Conservation (phyloP, 2,888 invertebrate genomes). For the Amphipyra berbera region DNA sequence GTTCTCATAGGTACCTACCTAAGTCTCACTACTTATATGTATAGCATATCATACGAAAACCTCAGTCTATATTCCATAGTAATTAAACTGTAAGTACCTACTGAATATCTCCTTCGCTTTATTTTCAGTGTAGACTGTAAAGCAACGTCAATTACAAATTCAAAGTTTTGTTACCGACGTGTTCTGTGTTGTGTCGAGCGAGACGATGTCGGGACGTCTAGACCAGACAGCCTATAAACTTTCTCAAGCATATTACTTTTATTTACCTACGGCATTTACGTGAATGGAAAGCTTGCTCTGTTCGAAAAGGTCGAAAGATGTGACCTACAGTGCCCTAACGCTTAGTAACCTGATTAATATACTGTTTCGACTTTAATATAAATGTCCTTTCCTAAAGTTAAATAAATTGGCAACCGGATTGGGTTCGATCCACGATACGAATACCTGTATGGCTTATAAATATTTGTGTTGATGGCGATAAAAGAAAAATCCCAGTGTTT, state of each 20-base stretch:
- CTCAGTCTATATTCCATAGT: background rate
- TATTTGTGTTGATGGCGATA: too few species aligned
- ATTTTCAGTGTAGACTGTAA: slow-evolving; percentile 20
- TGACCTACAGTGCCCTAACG: slow-evolving; percentile 49
- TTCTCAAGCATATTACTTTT: slow-evolving; percentile 66
- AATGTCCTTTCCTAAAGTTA: too few species aligned
- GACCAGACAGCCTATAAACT: slow-evolving; percentile 72
- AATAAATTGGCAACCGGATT: too few species aligned
- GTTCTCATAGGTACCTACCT: too few species aligned
- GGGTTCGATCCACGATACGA: too few species aligned
- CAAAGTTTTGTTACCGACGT: slow-evolving; percentile 58
- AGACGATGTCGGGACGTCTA: slow-evolving; percentile 66
- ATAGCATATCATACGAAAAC: too few species aligned
- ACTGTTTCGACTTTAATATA: slow-evolving; percentile 24
- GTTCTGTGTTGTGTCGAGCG: slow-evolving; percentile 52
- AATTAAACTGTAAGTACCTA: slow-evolving; percentile 27
- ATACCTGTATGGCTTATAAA: too few species aligned
- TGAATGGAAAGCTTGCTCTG: slow-evolving; percentile 55
- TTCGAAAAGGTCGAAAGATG: slow-evolving; percentile 49
- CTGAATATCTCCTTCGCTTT: slow-evolving; percentile 11
- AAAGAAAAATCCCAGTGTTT: too few species aligned
- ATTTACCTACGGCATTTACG: slow-evolving; percentile 58
- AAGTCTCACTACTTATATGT: too few species aligned
- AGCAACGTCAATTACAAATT: slow-evolving; percentile 55
- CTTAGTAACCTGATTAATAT: slow-evolving; percentile 38